phyloP scores from a whole-genome alignment of 1,140 invertebrate genomes.

The Lanistes nyassanus region DNA sequence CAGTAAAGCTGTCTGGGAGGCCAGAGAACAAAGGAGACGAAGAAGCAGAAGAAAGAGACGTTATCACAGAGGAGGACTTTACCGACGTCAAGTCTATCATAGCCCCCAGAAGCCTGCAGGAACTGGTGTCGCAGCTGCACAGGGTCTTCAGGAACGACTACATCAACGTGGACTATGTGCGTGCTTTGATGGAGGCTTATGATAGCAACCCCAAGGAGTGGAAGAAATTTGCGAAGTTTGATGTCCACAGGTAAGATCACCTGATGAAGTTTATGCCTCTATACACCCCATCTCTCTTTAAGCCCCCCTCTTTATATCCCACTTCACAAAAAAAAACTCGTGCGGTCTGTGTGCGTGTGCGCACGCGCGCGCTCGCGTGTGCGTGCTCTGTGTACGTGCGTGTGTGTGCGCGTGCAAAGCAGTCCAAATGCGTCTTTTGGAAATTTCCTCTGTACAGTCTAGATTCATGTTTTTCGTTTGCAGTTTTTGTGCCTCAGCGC shows the following conservation, averaged over 20 bases:
- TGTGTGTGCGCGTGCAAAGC: not conserved
- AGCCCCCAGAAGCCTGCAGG: slow-evolving; percentile 70
- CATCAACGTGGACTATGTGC: slow-evolving; percentile 90
- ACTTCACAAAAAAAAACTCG: not conserved
- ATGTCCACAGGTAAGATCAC: slow-evolving; percentile 80
- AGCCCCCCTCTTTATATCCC: slow-evolving; percentile 8
- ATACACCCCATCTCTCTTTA: slow-evolving; percentile 9
- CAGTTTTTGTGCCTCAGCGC: too few species aligned
- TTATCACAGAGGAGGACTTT: not conserved
- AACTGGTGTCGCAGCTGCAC: slow-evolving; percentile 80
- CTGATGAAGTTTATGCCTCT: too few species aligned
- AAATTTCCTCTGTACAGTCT: too few species aligned
- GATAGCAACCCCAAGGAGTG: slow-evolving; percentile 90
- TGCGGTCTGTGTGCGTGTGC: not conserved
- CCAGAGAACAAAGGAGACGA: not conserved
- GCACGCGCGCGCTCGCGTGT: not conserved
- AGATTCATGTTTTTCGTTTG: too few species aligned
- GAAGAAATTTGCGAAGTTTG: slow-evolving; percentile 95
- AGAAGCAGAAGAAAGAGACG: not conserved
- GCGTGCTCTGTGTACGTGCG: slow-evolving; percentile 3
- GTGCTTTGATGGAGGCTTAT: slow-evolving; percentile 85
- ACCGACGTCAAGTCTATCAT: slow-evolving; percentile 27
- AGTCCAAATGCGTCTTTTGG: too few species aligned
- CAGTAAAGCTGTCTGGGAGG: not conserved
- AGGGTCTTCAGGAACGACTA: slow-evolving; percentile 79